Percentiles rank a stretch among this genome's conserved stretches.
phyloP scores from a whole-genome alignment of 2,888 invertebrate species.

The Axea sp. region DNA sequence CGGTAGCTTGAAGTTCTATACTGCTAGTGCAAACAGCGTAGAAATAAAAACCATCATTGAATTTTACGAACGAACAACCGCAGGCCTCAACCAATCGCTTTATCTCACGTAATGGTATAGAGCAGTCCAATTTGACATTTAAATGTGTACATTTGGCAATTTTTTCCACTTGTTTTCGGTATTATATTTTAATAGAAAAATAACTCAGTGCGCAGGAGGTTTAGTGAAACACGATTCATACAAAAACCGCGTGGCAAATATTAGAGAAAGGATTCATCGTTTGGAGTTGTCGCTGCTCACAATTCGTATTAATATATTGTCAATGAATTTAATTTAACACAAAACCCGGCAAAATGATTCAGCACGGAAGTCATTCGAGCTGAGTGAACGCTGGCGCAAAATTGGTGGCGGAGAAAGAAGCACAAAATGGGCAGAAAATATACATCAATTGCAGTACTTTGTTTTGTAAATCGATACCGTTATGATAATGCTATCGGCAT shows the following conservation, averaged over 20 bases:
- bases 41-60: conserved; percentile 54
- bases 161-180: conserved; percentile 34
- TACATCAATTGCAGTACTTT: conserved; percentile 23
- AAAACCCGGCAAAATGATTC: conserved; percentile 67
- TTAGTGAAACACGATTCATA: conserved; percentile 23
- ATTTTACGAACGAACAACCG: conserved; percentile 60
- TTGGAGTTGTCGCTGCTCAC: conserved; percentile 61
- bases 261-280: conserved; percentile 32
- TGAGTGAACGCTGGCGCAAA: conserved; percentile 60
- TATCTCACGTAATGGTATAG: conserved; percentile 28
- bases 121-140: conserved; percentile 62
- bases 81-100: conserved; percentile 52
- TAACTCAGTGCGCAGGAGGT: conserved; percentile 36
- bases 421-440: conserved; percentile 39
- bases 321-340: conserved; percentile 70
- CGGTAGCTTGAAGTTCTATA: conserved; percentile 41
- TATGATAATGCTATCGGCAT: conserved; percentile 20
- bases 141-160: conserved; percentile 58
- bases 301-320: conserved; percentile 70
- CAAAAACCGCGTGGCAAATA: conserved; percentile 19
- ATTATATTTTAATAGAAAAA: conserved; percentile 56
- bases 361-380: conserved; percentile 64
- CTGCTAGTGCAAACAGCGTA: conserved; percentile 37
- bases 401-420: conserved; percentile 43
- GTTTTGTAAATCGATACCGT: conserved; percentile 30